Evolutionary conservation across 1,140 invertebrate species (phyloP).

Genomic region (Brachionus plicatilis): DNA sequence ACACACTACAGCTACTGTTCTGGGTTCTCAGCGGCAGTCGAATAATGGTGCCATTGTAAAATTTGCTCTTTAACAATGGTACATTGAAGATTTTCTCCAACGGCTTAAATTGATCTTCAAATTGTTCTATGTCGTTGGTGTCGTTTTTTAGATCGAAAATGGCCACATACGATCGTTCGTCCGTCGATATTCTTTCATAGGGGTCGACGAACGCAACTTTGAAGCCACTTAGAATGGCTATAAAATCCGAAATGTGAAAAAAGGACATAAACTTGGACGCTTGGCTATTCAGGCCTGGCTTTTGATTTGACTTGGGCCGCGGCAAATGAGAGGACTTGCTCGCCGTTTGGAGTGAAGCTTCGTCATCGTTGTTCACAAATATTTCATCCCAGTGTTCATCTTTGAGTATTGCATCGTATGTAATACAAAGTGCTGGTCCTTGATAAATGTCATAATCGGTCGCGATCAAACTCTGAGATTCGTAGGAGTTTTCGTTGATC

Average conservation of each 20-base stretch:
- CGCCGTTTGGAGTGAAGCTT: not conserved
- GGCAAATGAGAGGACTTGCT: not conserved
- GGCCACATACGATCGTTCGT: constrained; percentile 35
- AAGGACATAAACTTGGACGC: constrained; percentile 38
- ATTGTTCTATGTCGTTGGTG: constrained; percentile 16
- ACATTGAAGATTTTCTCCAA: constrained; percentile 40
- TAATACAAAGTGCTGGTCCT: constrained; percentile 23
- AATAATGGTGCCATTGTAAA: constrained; percentile 39
- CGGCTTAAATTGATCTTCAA: constrained; percentile 40
- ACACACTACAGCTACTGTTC: constrained; percentile 6
- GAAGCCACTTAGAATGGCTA: constrained; percentile 36
- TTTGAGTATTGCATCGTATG: constrained; percentile 24
- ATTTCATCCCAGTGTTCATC: constrained; percentile 41
- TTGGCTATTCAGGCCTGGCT: not conserved
- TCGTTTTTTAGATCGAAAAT: constrained; percentile 40
- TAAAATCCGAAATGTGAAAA: constrained; percentile 41
- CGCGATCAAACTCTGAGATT: not conserved
- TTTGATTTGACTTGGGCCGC: not conserved
- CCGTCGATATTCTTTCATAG: constrained; percentile 6
- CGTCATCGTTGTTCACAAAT: constrained; percentile 35
- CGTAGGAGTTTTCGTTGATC: constrained; percentile 37
- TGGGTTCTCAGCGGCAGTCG: constrained; percentile 38
- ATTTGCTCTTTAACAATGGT: constrained; percentile 16
- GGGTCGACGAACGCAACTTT: constrained; percentile 39
- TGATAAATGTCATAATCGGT: constrained; percentile 29